phyloP scores from a whole-genome alignment of 2,797 vertebrate species.

The Notamacropus eugenii region DNA sequence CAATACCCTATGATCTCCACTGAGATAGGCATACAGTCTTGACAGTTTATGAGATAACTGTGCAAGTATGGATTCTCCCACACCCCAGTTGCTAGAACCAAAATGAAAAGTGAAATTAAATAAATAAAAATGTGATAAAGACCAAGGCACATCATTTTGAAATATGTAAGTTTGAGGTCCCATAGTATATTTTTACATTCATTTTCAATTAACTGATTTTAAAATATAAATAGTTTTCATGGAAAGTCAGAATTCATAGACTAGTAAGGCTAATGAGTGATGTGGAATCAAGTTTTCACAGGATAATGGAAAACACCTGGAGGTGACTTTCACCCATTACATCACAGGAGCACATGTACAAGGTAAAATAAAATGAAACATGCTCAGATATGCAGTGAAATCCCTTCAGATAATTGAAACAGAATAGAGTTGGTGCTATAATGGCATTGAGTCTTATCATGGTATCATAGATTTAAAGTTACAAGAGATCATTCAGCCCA shows the following conservation, averaged over 20 bases:
- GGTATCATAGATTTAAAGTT: neutral
- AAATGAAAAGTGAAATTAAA: slow-evolving; percentile 49
- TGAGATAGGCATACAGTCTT: slow-evolving; percentile 48
- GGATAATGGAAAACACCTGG: slow-evolving; percentile 20
- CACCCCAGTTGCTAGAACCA: slow-evolving; percentile 44
- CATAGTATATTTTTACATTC: slow-evolving; percentile 37
- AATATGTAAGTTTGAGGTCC: slow-evolving; percentile 55
- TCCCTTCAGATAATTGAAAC: slow-evolving; percentile 2
- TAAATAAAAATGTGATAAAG: slow-evolving; percentile 53
- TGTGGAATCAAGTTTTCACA: slow-evolving; percentile 6
- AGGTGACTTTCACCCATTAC: neutral
- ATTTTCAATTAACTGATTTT: slow-evolving; percentile 65
- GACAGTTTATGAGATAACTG: slow-evolving; percentile 55
- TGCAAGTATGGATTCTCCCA: slow-evolving; percentile 26
- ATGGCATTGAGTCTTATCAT: neutral
- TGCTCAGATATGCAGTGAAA: neutral
- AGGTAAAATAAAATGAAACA: slow-evolving; percentile 15
- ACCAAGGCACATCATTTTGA: slow-evolving; percentile 37
- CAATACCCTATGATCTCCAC: slow-evolving; percentile 41
- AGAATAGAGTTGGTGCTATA: neutral
- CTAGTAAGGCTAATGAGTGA: slow-evolving; percentile 41
- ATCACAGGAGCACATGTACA: neutral
- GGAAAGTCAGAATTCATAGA: slow-evolving; percentile 41
- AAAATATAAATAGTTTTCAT: slow-evolving; percentile 53
- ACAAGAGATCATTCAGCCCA: neutral